A percentile compares a stretch with the other conserved stretches of the same genome.
These are phyloP conservation scores for Lipotes vexillifer DNA, from an alignment of 2,113 vertebrate species.

Conservation along the genomic window DNA sequence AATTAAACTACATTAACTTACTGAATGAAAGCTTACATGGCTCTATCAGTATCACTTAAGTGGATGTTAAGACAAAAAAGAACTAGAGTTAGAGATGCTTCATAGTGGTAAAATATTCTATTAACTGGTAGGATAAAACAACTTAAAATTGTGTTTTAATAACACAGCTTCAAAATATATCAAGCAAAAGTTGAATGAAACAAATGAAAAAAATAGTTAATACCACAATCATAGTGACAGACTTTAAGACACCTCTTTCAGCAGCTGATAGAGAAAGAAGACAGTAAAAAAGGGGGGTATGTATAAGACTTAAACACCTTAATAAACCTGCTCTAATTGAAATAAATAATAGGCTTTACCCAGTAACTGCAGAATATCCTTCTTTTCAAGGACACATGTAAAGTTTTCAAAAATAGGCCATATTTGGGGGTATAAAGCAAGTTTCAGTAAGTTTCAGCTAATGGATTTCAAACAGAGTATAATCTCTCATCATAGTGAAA, in stretches of 20 bases:
- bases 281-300: background rate
- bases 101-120: background rate
- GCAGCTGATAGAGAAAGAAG: background rate
- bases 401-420: background rate
- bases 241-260: background rate
- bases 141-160: background rate
- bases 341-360: background rate
- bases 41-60: background rate
- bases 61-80: background rate
- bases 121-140: background rate
- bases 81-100: background rate
- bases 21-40: background rate
- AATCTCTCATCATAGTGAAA: background rate
- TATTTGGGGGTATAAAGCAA: background rate
- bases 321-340: background rate
- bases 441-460: background rate
- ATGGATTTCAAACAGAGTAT: background rate
- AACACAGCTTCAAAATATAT: background rate
- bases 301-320: background rate
- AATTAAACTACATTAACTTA: background rate
- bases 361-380: background rate
- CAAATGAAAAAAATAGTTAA: background rate
- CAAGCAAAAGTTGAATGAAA: background rate
- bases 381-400: background rate
- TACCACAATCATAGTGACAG: background rate